phyloP scores from a whole-genome alignment of 1,140 invertebrate genomes.

The Drosophila nigromelanica region DNA sequence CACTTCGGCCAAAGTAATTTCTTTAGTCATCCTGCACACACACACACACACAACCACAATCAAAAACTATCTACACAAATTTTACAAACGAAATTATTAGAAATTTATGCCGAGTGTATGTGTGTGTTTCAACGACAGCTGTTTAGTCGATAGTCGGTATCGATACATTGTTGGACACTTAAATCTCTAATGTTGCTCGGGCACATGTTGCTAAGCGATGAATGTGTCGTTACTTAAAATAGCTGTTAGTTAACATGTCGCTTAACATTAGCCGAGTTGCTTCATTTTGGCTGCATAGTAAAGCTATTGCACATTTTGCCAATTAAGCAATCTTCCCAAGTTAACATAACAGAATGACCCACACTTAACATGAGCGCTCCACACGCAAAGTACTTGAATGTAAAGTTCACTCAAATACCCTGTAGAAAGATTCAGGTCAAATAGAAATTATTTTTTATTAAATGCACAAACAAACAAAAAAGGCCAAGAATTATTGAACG shows the following conservation, averaged over 20 bases:
- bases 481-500: conserved; percentile 9
- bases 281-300: no score
- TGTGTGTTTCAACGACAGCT: background rate
- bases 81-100: conserved; percentile 1
- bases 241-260: no score
- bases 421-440: background rate
- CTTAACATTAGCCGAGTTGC: no score
- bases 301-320: no score
- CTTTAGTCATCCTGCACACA: conserved; percentile 42
- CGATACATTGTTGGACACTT: background rate
- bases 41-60: background rate
- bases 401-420: background rate
- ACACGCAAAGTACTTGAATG: background rate
- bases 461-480: no score
- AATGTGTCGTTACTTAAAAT: no score
- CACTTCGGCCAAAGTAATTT: conserved; percentile 85
- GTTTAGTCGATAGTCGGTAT: background rate
- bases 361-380: background rate
- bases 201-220: background rate
- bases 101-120: background rate
- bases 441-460: no score
- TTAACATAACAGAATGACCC: background rate
- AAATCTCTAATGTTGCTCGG: no score
- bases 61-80: conserved; percentile 6
- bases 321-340: background rate